Conservation (phyloP, 1,140 invertebrate genomes). For the Trypoxylus dichotomus region DNA sequence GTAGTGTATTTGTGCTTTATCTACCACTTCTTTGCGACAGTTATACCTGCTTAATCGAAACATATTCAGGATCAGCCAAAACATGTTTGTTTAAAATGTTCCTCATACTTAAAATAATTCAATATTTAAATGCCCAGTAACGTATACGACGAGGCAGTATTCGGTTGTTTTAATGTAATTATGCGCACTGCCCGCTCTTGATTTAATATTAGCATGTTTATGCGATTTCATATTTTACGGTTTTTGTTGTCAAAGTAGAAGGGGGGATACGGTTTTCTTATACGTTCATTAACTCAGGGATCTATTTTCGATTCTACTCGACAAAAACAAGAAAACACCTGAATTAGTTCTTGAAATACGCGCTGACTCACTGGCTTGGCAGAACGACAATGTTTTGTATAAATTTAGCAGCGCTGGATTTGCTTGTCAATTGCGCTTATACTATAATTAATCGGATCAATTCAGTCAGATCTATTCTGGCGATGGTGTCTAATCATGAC, state of each 20-base stretch:
- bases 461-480: neutral
- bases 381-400: neutral
- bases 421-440: neutral
- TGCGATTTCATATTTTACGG: neutral
- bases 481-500: neutral
- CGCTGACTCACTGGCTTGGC: conserved; percentile 5
- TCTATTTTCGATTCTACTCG: conserved; percentile 2
- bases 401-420: neutral
- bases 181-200: neutral
- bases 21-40: neutral
- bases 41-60: neutral
- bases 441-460: neutral
- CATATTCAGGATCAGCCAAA: neutral
- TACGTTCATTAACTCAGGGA: neutral
- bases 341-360: neutral
- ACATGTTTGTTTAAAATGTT: neutral
- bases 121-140: neutral
- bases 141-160: neutral
- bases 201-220: conserved; percentile 6
- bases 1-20: too few relatives aligned
- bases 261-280: neutral
- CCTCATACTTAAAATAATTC: neutral
- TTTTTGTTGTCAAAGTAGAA: neutral
- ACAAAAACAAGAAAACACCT: conserved; percentile 20
- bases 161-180: neutral